A percentile compares a stretch with the other conserved stretches of the same genome.
These are phyloP conservation scores for Chromoteleia sp. DNA, from an alignment of 2,888 invertebrate species.

Conservation along the genomic window DNA sequence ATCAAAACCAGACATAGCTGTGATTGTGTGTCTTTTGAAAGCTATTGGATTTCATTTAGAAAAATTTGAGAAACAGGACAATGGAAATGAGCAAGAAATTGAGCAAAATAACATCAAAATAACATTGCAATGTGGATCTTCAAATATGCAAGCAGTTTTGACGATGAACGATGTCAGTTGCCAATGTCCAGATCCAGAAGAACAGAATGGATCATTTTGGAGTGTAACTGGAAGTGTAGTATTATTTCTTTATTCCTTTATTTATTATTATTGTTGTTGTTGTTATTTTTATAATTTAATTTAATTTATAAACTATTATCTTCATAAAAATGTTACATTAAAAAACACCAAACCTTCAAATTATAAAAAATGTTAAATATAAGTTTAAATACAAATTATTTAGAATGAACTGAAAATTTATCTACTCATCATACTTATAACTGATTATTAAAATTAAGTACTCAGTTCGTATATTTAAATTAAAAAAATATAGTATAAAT, in stretches of 20 bases:
- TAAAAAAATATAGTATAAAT: too few species aligned
- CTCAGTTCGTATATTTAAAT: too few species aligned
- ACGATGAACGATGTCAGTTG: conserved; percentile 77
- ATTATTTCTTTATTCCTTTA: conserved; percentile 22
- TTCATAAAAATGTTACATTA: too few species aligned
- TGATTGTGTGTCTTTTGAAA: conserved; percentile 78
- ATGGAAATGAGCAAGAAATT: conserved; percentile 43
- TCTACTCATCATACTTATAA: too few species aligned
- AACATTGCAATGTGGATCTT: conserved; percentile 78
- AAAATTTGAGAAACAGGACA: conserved; percentile 75
- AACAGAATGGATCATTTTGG: conserved; percentile 79
- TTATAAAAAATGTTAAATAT: too few species aligned
- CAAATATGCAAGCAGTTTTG: conserved; percentile 78
- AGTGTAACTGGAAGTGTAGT: conserved; percentile 79
- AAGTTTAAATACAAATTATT: too few species aligned
- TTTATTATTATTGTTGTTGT: background rate
- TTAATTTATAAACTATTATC: too few species aligned
- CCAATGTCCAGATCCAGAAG: conserved; percentile 76
- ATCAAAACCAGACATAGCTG: conserved; percentile 76
- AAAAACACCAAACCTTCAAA: too few species aligned
- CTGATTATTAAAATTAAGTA: too few species aligned
- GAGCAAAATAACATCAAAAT: conserved; percentile 71
- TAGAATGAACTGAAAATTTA: too few species aligned
- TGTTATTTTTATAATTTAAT: too few species aligned
- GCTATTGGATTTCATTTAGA: conserved; percentile 79